Conservation (phyloP, 1,140 invertebrate species). For the Marisa cornuarietis region DNA sequence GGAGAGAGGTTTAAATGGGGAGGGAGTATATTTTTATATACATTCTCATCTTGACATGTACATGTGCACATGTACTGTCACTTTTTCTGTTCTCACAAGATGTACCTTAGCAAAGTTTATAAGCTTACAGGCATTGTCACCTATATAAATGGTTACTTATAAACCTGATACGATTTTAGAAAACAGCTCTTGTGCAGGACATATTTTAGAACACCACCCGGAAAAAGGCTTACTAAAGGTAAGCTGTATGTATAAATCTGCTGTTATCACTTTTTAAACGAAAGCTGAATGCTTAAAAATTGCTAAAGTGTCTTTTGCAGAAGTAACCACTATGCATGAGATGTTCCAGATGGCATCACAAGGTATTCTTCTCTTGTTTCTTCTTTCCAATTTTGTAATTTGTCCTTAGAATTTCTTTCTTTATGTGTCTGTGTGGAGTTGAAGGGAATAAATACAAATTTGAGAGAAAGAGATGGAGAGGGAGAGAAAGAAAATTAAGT, state of each 20-base stretch:
- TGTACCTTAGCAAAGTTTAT: no score
- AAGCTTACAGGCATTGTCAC: no score
- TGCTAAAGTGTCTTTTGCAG: conserved; percentile 50
- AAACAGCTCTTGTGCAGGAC: no score
- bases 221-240: no score
- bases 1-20: not conserved
- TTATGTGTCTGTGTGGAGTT: not conserved
- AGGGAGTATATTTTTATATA: not conserved
- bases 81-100: not conserved
- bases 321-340: conserved; percentile 65
- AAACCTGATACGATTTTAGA: no score
- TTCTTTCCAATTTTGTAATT: conserved; percentile 4
- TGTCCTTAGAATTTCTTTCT: not conserved
- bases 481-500: no score
- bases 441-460: not conserved
- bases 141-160: no score
- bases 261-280: no score
- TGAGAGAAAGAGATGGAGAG: no score
- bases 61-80: not conserved
- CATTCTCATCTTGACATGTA: not conserved
- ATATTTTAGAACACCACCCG: no score
- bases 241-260: no score
- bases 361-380: conserved; percentile 50
- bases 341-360: conserved; percentile 63
- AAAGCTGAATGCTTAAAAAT: no score